Base-by-base conservation (phyloP, 2,888 invertebrate genomes). In the Neoitamus cyanurus region DNA sequence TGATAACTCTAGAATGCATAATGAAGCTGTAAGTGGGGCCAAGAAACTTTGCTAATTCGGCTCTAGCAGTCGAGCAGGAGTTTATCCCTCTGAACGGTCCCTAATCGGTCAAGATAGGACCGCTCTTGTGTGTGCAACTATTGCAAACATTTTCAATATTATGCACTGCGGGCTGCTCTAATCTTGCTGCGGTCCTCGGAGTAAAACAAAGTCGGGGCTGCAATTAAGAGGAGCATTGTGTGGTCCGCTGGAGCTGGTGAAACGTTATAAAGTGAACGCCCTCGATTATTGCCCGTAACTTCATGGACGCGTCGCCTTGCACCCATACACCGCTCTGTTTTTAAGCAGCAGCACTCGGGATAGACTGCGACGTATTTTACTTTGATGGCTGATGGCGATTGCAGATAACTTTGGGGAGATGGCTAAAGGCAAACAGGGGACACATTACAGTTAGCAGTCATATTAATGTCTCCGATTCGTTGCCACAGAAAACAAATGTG, bases 11-110 rank as follows among this genome's bases (percentile, higher is more conserved):
- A 3, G 78, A 78, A 78, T 48, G 78, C 34, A 78, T 48, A 78
- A 58, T 78, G 48, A 78, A 78, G 48, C 9, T 78, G 46, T 48
- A 78, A 78, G 48, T 48, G 48, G 58, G 78, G 58, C 20, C 48
- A 78, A 75, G 75, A 78, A 78, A 78, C 78, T 78, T 78, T 78
- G 13, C 78, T 78, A 78, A 78, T 78, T 78, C 46, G 78, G 78
- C 11, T 31, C 30, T 15, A 58, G 48, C 31, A 78, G 78, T 42
- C 31, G n/a, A 31, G 48, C 6, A 48, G 11, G 48, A 34, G 31
- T 25, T 78, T 48, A 78, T 78, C 58, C 78, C 20, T 78, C 9
- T 20, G 58, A 78, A 78, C 58, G 48, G 1, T 5, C 58, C 58
- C 15, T 78, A 78, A 78, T 78, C 78, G 78, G 78, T 78, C 78